These are phyloP conservation scores for Eristalinus aeneus DNA, from an alignment of 2,888 invertebrate species.

Conservation along the genomic window DNA sequence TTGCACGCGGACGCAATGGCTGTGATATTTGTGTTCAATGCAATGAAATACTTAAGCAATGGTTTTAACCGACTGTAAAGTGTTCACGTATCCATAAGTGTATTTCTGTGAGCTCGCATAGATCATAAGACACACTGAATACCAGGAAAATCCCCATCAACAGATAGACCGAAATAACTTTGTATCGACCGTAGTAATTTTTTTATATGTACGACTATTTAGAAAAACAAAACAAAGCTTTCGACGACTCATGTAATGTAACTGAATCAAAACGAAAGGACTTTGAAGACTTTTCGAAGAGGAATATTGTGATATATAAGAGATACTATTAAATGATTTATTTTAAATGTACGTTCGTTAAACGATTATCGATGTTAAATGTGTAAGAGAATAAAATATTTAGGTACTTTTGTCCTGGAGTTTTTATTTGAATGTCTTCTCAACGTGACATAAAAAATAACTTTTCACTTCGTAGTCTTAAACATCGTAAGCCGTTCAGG, in stretches of 20 bases:
- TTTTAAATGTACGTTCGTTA: constrained; percentile 26
- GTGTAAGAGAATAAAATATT: constrained; percentile 49
- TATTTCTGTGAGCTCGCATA: constrained; percentile 15
- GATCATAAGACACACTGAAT: constrained; percentile 40
- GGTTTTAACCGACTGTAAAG: constrained; percentile 49
- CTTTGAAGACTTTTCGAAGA: constrained; percentile 61
- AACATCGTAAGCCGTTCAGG: too few species aligned
- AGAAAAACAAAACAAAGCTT: not conserved
- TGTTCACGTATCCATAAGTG: constrained; percentile 3
- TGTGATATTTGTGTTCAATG: constrained; percentile 84
- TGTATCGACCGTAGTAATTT: constrained; percentile 1
- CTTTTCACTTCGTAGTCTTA: too few species aligned
- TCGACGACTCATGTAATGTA: constrained; percentile 18
- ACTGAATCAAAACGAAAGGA: constrained; percentile 18
- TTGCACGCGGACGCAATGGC: constrained; percentile 84
- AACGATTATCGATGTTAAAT: constrained; percentile 32
- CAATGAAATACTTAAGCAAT: constrained; percentile 81
- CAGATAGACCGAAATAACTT: not conserved
- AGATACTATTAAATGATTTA: constrained; percentile 50
- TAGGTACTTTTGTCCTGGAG: constrained; percentile 32
- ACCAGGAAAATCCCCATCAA: constrained; percentile 20
- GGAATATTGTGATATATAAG: constrained; percentile 67
- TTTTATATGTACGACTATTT: not conserved
- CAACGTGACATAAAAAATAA: too few species aligned
- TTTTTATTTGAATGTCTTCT: not conserved